Evolutionary conservation across 2,113 vertebrate species (phyloP).

Genomic region (Centropristis striata): DNA sequence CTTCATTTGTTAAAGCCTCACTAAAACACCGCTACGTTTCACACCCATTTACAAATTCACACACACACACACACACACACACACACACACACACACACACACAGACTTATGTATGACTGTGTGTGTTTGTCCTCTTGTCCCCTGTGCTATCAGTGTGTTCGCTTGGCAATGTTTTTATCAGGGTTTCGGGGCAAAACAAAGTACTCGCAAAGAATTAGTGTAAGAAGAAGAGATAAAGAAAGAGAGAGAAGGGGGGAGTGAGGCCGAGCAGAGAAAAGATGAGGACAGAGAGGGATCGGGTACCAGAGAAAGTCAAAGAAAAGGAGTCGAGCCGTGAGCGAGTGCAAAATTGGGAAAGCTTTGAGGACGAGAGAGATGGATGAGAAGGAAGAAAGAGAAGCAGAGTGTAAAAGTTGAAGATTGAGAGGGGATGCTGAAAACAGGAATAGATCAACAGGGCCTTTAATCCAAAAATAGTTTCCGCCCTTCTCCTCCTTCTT

Average conservation of each 20-base stretch:
- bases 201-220: constrained; percentile 36
- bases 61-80: neutral
- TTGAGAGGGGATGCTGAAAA: constrained; percentile 71
- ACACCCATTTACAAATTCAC: constrained; percentile 34
- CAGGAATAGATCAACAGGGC: constrained; percentile 79
- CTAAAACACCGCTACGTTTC: constrained; percentile 27
- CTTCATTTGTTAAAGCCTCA: constrained; percentile 35
- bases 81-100: neutral
- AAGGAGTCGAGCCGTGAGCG: constrained; percentile 25
- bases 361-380: constrained; percentile 62
- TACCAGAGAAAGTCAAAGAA: constrained; percentile 35
- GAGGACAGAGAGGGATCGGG: constrained; percentile 30
- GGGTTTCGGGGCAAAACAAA: constrained; percentile 28
- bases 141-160: constrained; percentile 1
- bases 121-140: constrained; percentile 34
- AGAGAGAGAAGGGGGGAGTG: constrained; percentile 11
- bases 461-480: constrained; percentile 80
- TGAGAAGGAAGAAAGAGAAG: constrained; percentile 51
- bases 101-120: neutral
- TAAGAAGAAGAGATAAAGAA: constrained; percentile 27
- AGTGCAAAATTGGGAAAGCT: constrained; percentile 58
- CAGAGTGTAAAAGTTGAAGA: constrained; percentile 69
- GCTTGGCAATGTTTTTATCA: constrained; percentile 24
- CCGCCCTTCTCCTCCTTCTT: constrained; percentile 52
- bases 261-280: constrained; percentile 18